These are phyloP conservation scores for Callyntrura guangdongensis DNA, from an alignment of 2,888 invertebrate species.

Conservation along the genomic window DNA sequence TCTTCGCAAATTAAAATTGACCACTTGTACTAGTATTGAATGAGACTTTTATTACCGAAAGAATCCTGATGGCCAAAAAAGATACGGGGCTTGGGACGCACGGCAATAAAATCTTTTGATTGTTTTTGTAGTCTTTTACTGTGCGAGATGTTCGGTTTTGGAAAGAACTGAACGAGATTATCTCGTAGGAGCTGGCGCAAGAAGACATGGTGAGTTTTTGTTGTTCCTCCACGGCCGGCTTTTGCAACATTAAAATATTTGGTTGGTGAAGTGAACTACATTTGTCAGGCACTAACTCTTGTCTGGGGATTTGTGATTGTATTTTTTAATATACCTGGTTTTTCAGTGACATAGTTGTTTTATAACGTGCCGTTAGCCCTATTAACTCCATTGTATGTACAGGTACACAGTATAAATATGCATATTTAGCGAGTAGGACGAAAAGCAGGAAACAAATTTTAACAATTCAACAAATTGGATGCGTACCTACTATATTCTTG, in stretches of 20 bases:
- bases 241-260: not conserved
- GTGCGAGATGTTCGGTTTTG: not conserved
- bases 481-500: too few relatives aligned
- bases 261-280: conserved; percentile 42
- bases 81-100: conserved; percentile 44
- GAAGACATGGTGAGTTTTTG: not conserved
- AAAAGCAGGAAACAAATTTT: conserved; percentile 20
- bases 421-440: not conserved
- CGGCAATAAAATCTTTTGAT: conserved; percentile 60
- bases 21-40: conserved; percentile 6
- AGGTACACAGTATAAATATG: too few relatives aligned
- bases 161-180: too few relatives aligned
- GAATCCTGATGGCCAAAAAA: conserved; percentile 62
- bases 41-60: conserved; percentile 64
- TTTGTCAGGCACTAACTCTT: conserved; percentile 30
- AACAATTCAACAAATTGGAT: too few relatives aligned
- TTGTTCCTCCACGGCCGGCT: not conserved
- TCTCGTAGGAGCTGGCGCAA: not conserved
- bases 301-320: not conserved
- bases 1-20: conserved; percentile 52
- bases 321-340: too few relatives aligned
- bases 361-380: too few relatives aligned
- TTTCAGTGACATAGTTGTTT: too few relatives aligned
- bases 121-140: conserved; percentile 36
- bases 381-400: too few relatives aligned